Evolutionary conservation across 37 sponge, comb jelly and placozoan genomes (phyloP), one percentile per base, ranked within the genome.

Genomic region (Lycopodina hypogea): DNA sequence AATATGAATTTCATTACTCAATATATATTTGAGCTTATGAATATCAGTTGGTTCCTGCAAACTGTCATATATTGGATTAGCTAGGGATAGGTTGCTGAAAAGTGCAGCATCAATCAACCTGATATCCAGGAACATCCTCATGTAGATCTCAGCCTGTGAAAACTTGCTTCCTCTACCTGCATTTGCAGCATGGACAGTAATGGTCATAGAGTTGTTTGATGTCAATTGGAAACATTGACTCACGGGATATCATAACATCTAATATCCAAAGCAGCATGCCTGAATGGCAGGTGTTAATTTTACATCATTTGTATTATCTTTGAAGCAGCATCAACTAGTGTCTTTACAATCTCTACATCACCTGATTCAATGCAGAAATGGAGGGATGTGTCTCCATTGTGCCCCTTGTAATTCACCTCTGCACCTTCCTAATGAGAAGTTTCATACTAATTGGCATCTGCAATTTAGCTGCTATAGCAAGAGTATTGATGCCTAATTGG

Each of bases 401-500:
- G 88, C 3, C 91, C 91, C 58, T 74, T 75, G 58, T 94, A 87
- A 22, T 87, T 72, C 19, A 94, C 76, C 50, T 87, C 79, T 18
- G 94, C 94, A 3, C 91, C 91, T 68, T 79, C 28, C 78, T 36
- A 40, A 94, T 80, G 51, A 94, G 79, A 28, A 86, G 91, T 60
- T 87, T 37, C 24, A 89, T 87, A 55, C 88, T 84, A 2, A 90
- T 82, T 0, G 29, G 68, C 75, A 81, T 87, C 60, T 84, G 69
- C 94, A 94, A 90, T 55, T 90, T 90, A 36, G 94, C 94, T 6
- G 93, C 96, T 29, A 95, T 95, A 35, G 85, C 89, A n/a, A 95
- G 85, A 3, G 96, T 92, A 32, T 83, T 88, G 66, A 92, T 92
- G 9, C 93, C 96, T 38, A 87, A 89, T 71, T 95, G 86, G 75